Base-by-base conservation (phyloP, 2,888 invertebrate genomes). In the Macrosiphum euphorbiae region DNA sequence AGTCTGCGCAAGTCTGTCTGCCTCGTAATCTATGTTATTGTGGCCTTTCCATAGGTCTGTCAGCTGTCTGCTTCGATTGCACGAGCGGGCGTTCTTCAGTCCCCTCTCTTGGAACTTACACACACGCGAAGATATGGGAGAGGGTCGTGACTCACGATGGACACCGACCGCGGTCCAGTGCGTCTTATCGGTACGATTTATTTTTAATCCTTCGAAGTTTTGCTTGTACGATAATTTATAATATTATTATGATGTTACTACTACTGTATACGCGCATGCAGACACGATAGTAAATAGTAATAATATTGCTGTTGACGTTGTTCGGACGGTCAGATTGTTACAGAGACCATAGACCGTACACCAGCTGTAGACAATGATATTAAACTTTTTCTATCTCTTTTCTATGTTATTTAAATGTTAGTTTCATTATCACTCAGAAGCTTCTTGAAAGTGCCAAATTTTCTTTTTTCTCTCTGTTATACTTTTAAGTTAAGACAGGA, bases 171-270 rank as follows among this genome's bases (percentile, higher is more conserved):
- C 28, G 26, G 47, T 47, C 86, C 44, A 44, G 47, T 47, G 47
- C 28, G 47, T 88, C 58, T 89, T 89, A 26, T 44, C 88, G 16
- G 41, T 44, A 41, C 28, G 88, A 58, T 89, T 88, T 89, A 89
- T 89, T 58, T 89, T 58, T 88, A 50, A 13, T 88, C n/a, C 7
- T n/a, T 35, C 16, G 78, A n/a, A 3, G 24, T 52, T 88, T 35
- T 28, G 4, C 35, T 7, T 35, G 3, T 35, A 78, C 78, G 67
- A 52, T 52, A 52, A 47, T 47, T 47, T 52, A 67, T 67, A 67
- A n/a, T 11, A 67, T 67, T 61, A 58, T 58, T 58, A 28, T 11
- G 13, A n/a, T 61, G 28, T 61, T 61, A 35, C n/a, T 35, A 24
- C 16, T 55, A 55, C 24, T 7, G 24, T 24, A 1, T 24, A 35